These are phyloP conservation scores for Trissolcus basalis DNA, from an alignment of 1,140 invertebrate species.

Conservation along the genomic window DNA sequence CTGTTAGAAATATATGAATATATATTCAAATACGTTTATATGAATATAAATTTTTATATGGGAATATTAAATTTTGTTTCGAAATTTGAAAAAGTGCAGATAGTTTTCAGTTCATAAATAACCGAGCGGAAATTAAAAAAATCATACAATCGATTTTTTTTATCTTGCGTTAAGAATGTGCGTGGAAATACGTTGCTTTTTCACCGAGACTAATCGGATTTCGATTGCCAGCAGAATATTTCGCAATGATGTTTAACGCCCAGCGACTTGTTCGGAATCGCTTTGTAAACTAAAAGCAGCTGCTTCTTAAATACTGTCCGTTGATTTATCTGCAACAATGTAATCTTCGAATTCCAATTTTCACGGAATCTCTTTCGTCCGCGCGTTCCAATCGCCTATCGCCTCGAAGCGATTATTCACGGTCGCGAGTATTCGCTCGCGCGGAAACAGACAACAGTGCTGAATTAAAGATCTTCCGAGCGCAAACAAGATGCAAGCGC, in stretches of 20 bases:
- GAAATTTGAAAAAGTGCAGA: no score
- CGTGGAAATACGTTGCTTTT: no score
- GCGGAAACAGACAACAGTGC: slow-evolving; percentile 49
- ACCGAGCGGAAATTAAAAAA: no score
- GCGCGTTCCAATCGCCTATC: slow-evolving; percentile 54
- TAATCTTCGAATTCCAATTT: slow-evolving; percentile 63
- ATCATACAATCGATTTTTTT: no score
- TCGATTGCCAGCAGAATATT: no score
- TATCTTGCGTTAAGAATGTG: no score
- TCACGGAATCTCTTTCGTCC: slow-evolving; percentile 61
- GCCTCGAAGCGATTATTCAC: slow-evolving; percentile 60
- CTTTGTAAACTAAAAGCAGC: slow-evolving; percentile 48
- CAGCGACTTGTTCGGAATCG: slow-evolving; percentile 32
- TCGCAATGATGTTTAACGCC: not conserved
- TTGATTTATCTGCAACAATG: slow-evolving; percentile 44
- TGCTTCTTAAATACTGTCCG: slow-evolving; percentile 51
- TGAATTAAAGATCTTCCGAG: slow-evolving; percentile 55
- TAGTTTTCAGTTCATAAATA: no score
- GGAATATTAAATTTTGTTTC: no score
- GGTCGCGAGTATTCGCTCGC: slow-evolving; percentile 57
- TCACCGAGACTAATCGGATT: no score
- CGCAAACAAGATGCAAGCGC: slow-evolving; percentile 54
- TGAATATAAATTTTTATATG: no score
- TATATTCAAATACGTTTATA: no score
- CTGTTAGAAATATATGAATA: no score